A percentile compares a stretch with the other conserved stretches of the same genome.
Evolutionary conservation across 2,888 invertebrate genomes (phyloP).

Genomic region (Hydrotaea cyrtoneurina): DNA sequence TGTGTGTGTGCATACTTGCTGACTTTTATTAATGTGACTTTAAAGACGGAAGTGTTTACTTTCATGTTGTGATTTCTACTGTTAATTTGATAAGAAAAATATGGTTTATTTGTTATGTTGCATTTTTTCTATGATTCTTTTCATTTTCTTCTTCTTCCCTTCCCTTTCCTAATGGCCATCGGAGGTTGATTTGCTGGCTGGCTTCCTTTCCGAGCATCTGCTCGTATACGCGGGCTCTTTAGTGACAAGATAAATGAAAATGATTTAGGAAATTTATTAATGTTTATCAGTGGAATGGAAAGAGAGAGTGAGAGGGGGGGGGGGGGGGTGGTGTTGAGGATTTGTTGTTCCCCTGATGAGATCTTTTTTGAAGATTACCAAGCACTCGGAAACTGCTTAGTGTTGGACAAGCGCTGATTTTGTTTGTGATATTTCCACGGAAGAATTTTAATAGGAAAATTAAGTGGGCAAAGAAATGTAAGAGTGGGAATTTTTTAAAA

Average conservation of each 20-base stretch:
- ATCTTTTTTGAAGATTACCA: not conserved
- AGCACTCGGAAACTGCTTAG: not conserved
- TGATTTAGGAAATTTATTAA: conserved; percentile 48
- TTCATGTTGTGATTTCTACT: conserved; percentile 67
- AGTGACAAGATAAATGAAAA: conserved; percentile 51
- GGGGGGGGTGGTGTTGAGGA: not conserved
- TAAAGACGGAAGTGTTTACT: conserved; percentile 68
- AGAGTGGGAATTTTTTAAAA: too few relatives aligned
- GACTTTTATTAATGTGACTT: conserved; percentile 67
- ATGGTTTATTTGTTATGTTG: conserved; percentile 57
- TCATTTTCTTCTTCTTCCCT: not conserved
- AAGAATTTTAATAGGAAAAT: conserved; percentile 28
- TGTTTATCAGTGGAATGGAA: not conserved
- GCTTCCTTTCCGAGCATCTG: not conserved
- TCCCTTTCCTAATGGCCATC: not conserved
- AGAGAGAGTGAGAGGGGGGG: not conserved
- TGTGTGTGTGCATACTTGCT: conserved; percentile 22
- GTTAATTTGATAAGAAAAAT: conserved; percentile 67
- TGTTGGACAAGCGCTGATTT: not conserved
- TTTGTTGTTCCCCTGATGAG: not conserved
- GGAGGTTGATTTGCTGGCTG: not conserved
- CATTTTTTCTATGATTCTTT: not conserved
- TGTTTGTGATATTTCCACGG: not conserved
- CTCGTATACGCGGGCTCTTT: not conserved
- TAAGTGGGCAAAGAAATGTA: not conserved